These are phyloP conservation scores for Diachrysia chrysitis DNA, from an alignment of 2,888 invertebrate genomes.

Conservation along the genomic window DNA sequence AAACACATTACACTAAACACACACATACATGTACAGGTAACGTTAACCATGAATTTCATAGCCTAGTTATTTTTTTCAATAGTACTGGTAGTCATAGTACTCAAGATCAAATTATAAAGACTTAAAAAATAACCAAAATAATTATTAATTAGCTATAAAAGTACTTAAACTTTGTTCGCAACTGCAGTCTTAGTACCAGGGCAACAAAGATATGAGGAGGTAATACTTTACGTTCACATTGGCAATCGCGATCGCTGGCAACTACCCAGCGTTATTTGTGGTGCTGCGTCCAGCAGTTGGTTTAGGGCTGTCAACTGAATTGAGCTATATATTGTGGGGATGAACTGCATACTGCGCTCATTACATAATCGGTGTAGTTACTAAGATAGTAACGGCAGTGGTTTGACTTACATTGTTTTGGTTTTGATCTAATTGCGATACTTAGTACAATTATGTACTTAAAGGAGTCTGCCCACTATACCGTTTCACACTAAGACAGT, in stretches of 20 bases:
- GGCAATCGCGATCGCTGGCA: slow-evolving; percentile 51
- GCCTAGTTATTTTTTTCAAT: too few species aligned
- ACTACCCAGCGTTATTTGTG: slow-evolving; percentile 47
- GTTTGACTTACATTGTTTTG: background rate
- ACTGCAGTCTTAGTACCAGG: slow-evolving; percentile 33
- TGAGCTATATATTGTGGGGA: slow-evolving; percentile 29
- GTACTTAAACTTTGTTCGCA: background rate
- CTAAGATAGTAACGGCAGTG: background rate
- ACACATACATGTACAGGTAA: too few species aligned
- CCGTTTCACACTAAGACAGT: background rate
- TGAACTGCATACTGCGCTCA: slow-evolving; percentile 27
- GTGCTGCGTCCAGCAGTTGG: slow-evolving; percentile 41
- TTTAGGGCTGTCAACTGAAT: slow-evolving; percentile 42
- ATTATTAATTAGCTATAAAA: too few species aligned
- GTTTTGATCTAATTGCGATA: background rate
- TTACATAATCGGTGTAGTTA: slow-evolving; percentile 15
- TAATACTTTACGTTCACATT: slow-evolving; percentile 44
- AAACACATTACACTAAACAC: too few species aligned
- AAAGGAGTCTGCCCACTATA: background rate
- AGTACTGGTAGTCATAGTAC: too few species aligned
- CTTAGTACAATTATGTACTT: too few species aligned
- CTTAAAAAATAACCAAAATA: too few species aligned
- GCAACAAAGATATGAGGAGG: slow-evolving; percentile 38
- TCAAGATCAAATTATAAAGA: too few species aligned
- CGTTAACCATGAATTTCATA: too few species aligned